Evolutionary conservation across 2,113 vertebrate species (phyloP).

Genomic region (Zosterops lateralis): DNA sequence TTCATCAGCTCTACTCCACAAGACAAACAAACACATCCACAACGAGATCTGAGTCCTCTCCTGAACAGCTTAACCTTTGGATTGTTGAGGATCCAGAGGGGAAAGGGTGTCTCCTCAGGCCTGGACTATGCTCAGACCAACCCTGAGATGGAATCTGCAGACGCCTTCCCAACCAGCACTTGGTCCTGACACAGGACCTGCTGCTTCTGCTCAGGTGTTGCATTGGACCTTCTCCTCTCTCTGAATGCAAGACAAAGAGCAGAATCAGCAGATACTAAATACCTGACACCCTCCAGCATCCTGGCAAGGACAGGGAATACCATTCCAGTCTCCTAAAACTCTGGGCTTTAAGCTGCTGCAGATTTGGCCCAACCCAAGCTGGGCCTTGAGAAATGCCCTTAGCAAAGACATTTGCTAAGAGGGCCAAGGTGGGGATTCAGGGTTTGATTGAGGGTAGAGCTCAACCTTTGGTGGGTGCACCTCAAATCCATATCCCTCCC

Average conservation of each 20-base stretch:
- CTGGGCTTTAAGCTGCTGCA: not conserved
- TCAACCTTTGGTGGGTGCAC: not conserved
- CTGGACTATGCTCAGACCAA: not conserved
- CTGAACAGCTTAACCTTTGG: rapidly evolving
- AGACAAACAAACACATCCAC: not conserved
- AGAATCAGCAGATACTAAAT: not conserved
- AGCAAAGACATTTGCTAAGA: not conserved
- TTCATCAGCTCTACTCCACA: rapidly evolving
- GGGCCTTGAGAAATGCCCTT: not conserved
- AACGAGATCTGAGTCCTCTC: not conserved
- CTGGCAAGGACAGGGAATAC: not conserved
- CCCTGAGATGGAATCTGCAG: not conserved
- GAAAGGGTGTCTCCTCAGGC: not conserved
- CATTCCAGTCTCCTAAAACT: not conserved
- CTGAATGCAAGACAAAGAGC: not conserved
- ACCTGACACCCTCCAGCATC: not conserved
- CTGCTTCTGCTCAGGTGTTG: not conserved
- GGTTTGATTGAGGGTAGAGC: not conserved
- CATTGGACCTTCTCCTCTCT: not conserved
- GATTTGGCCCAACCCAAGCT: not conserved
- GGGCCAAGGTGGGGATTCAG: not conserved
- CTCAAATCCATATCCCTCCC: not conserved
- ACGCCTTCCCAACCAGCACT: not conserved
- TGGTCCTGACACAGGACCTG: rapidly evolving
- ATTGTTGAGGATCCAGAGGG: not conserved